phyloP scores from a whole-genome alignment of 2,113 vertebrate genomes.

The Symphodus melops region DNA sequence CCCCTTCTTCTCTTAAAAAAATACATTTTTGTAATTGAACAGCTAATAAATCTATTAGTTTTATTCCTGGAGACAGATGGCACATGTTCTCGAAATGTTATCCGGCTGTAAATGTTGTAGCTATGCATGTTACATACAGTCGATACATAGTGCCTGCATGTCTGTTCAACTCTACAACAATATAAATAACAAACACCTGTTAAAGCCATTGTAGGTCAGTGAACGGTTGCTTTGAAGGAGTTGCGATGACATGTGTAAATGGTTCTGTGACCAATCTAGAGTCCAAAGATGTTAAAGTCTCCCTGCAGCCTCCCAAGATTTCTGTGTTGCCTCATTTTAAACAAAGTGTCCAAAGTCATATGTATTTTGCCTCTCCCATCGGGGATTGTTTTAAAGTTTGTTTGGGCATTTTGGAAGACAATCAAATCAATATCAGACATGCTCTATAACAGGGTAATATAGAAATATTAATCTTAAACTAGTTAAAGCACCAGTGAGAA shows the following conservation, averaged over 20 bases:
- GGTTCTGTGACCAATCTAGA: background rate
- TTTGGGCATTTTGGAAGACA: background rate
- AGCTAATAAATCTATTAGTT: conserved; percentile 15
- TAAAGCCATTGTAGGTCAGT: conserved; percentile 13
- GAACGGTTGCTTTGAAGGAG: background rate
- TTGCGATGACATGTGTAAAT: conserved; percentile 11
- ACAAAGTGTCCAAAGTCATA: conserved; percentile 28
- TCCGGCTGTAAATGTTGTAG: conserved; percentile 24
- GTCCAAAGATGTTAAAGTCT: background rate
- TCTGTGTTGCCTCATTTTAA: background rate
- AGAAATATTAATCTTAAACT: background rate
- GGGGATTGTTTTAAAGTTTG: conserved; percentile 22
- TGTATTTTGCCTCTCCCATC: background rate
- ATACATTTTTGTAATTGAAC: conserved; percentile 3
- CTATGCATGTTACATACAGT: conserved; percentile 4
- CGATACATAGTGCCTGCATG: background rate
- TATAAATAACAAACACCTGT: conserved; percentile 14
- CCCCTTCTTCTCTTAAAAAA: conserved; percentile 11
- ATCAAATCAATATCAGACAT: background rate
- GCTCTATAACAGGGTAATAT: background rate
- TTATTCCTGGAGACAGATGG: conserved; percentile 9
- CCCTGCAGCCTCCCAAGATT: background rate
- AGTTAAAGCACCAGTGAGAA: too few species aligned
- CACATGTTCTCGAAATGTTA: conserved; percentile 15
- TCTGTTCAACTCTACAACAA: conserved; percentile 7